phyloP scores from a whole-genome alignment of 2,797 vertebrate genomes.

The Agapornis canus region DNA sequence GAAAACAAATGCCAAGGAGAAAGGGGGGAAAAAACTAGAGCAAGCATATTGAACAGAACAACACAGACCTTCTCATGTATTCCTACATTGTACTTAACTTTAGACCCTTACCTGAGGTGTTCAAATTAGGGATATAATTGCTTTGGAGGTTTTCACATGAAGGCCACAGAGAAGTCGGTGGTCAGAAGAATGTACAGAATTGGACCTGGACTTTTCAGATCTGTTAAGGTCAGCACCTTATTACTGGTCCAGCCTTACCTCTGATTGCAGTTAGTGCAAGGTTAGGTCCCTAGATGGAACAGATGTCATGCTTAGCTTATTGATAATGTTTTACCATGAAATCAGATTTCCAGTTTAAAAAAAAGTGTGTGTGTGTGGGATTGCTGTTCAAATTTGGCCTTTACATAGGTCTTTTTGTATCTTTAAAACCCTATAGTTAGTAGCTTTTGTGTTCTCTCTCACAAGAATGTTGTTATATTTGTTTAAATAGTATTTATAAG shows the following conservation, averaged over 20 bases:
- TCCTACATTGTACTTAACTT: background rate
- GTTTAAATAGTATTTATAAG: background rate
- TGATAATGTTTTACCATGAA: background rate
- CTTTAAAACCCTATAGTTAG: background rate
- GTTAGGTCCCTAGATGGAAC: background rate
- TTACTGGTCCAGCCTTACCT: background rate
- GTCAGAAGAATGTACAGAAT: background rate
- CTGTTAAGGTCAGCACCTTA: background rate
- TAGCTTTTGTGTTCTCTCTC: background rate
- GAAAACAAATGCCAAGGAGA: background rate
- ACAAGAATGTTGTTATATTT: background rate
- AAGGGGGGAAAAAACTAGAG: background rate
- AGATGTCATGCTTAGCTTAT: background rate
- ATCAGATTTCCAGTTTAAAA: background rate
- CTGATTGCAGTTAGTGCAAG: background rate
- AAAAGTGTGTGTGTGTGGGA: background rate
- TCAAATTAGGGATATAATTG: background rate
- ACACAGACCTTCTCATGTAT: background rate
- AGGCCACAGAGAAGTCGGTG: background rate
- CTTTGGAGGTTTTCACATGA: background rate
- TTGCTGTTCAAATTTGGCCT: background rate
- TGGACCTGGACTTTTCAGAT: background rate
- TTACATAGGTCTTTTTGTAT: background rate
- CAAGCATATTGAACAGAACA: background rate
- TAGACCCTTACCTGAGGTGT: background rate